Percentiles rank a stretch among this genome's conserved stretches.
These are phyloP conservation scores for Zosterops borbonicus DNA, from an alignment of 2,113 vertebrate genomes.

Conservation along the genomic window DNA sequence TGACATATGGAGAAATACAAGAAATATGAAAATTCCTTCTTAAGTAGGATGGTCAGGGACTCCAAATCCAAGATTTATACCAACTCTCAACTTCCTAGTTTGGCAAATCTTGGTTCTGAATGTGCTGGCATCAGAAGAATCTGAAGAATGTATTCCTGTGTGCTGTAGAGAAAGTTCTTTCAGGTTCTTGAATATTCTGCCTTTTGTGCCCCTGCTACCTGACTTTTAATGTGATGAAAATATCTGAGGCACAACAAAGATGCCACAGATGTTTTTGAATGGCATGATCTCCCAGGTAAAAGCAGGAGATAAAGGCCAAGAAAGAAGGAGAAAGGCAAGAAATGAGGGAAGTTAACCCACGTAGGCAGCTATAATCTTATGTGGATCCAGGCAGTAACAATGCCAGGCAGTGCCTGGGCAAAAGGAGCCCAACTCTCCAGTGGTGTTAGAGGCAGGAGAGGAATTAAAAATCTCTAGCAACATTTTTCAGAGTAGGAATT, in stretches of 20 bases:
- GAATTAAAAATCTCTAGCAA: background rate
- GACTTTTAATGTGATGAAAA: background rate
- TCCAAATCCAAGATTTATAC: background rate
- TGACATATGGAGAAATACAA: background rate
- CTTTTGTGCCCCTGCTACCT: background rate
- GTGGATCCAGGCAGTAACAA: background rate
- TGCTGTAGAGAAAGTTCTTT: background rate
- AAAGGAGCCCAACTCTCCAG: background rate
- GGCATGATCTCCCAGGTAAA: background rate
- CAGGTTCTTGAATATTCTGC: background rate
- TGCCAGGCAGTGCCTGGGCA: background rate
- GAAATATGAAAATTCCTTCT: background rate
- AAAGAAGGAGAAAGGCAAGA: background rate
- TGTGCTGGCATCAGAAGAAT: background rate
- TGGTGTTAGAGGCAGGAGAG: background rate
- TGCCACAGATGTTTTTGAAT: background rate
- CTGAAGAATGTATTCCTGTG: background rate
- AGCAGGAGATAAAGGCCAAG: background rate
- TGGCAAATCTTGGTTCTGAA: background rate
- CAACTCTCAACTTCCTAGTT: background rate
- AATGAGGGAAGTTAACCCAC: background rate
- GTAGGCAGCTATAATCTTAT: background rate
- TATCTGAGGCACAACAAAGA: background rate
- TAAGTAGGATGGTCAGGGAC: background rate
- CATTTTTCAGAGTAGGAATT: conserved; percentile 1